Conservation (phyloP, 2,888 invertebrate genomes). For the Mimachlamys varia region DNA sequence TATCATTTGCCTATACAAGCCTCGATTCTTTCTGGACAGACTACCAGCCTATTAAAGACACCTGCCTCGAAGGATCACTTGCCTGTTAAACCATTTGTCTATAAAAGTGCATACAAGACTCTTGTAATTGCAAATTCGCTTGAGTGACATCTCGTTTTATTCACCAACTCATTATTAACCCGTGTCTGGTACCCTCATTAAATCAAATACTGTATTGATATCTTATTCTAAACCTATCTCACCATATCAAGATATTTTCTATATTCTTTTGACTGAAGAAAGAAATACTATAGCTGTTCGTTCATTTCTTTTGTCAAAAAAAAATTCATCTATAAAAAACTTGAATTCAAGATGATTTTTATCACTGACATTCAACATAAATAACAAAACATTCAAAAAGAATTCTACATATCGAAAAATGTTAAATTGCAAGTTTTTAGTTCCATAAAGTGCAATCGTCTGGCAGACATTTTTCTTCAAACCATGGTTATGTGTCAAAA, state of each 20-base stretch:
- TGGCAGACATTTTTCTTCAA: conserved; percentile 24
- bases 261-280: too few species aligned
- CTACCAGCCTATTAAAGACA: too few species aligned
- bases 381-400: neutral
- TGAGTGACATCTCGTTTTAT: too few species aligned
- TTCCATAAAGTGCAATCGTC: conserved; percentile 1
- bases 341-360: neutral
- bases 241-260: neutral
- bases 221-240: neutral
- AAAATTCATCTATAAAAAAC: neutral
- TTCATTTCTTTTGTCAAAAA: neutral
- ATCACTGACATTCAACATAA: neutral
- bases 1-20: too few species aligned
- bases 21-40: too few species aligned
- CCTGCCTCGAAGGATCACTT: too few species aligned
- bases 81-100: too few species aligned
- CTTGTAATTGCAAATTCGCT: too few species aligned
- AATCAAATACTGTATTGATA: neutral
- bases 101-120: too few species aligned
- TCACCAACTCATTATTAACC: too few species aligned
- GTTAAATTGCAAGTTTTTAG: conserved; percentile 4
- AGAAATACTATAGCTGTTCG: too few species aligned
- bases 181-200: neutral
- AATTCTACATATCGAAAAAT: neutral
- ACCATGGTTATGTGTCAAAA: conserved; percentile 24